These are phyloP conservation scores for Chamaedrilus cognettii DNA, from an alignment of 2,888 invertebrate species.

Conservation along the genomic window DNA sequence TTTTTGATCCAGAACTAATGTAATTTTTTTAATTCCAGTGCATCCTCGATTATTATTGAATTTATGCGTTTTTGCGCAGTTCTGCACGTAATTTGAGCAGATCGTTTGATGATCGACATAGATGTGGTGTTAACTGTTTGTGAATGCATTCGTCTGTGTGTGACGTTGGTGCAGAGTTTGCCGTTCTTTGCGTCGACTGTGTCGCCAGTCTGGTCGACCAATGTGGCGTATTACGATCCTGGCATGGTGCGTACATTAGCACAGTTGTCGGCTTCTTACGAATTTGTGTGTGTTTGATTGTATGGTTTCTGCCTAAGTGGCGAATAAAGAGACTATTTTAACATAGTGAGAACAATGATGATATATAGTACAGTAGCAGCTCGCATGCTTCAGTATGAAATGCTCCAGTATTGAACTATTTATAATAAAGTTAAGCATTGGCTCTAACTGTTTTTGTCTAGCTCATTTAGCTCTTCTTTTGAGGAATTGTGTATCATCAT, in stretches of 20 bases:
- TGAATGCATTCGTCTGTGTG: neutral
- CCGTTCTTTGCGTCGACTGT: conserved; percentile 17
- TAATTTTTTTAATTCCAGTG: neutral
- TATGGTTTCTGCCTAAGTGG: neutral
- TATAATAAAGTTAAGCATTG: too few relatives aligned
- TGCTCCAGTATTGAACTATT: too few relatives aligned
- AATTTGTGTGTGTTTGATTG: neutral
- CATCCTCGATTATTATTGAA: neutral
- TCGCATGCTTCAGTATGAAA: too few relatives aligned
- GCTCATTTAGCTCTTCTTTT: too few relatives aligned
- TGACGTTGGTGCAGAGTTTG: conserved; percentile 6
- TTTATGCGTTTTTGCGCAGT: neutral
- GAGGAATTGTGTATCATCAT: too few relatives aligned
- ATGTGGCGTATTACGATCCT: conserved; percentile 35
- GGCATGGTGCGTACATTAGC: conserved; percentile 33
- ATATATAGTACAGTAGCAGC: too few relatives aligned
- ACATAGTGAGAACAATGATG: too few relatives aligned
- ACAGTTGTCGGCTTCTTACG: too few relatives aligned
- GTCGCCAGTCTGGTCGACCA: conserved; percentile 24
- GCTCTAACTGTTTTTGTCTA: too few relatives aligned
- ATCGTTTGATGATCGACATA: neutral
- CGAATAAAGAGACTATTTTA: neutral
- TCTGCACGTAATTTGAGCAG: neutral
- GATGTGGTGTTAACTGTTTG: neutral
- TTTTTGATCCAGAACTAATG: neutral